Evolutionary conservation across 2,797 vertebrate species (phyloP).

Genomic region (Myotis planiceps): DNA sequence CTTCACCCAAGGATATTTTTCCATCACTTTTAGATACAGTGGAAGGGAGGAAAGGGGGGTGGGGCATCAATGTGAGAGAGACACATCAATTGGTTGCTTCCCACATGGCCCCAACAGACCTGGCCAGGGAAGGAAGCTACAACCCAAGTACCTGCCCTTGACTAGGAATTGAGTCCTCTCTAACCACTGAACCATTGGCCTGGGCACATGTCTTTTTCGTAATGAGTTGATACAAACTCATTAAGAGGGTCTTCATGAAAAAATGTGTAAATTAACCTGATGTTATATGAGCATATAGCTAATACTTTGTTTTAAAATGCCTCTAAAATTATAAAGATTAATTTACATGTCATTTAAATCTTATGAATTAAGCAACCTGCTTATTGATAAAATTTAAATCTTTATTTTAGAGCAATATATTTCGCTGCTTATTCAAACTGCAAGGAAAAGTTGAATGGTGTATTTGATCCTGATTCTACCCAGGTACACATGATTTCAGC

Average conservation of each 20-base stretch:
- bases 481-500: conserved; percentile 99
- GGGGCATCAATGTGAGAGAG: no score
- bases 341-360: conserved; percentile 31
- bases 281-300: conserved; percentile 29
- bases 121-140: no score
- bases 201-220: conserved; percentile 68
- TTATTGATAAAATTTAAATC: conserved; percentile 48
- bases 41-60: no score
- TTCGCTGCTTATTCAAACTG: conserved; percentile 98
- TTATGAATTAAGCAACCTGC: not conserved
- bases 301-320: conserved; percentile 25
- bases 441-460: conserved; percentile 95
- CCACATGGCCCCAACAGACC: no score
- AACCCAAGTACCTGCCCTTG: no score
- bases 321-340: conserved; percentile 39
- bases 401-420: conserved; percentile 94
- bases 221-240: conserved; percentile 53
- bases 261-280: conserved; percentile 76
- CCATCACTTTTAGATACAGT: no score
- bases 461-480: conserved; percentile 96
- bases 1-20: no score
- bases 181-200: no score
- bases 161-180: no score
- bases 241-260: conserved; percentile 56
- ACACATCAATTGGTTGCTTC: no score